Base-by-base conservation (phyloP, 2,797 vertebrate species). In the Protonibea diacanthus region DNA sequence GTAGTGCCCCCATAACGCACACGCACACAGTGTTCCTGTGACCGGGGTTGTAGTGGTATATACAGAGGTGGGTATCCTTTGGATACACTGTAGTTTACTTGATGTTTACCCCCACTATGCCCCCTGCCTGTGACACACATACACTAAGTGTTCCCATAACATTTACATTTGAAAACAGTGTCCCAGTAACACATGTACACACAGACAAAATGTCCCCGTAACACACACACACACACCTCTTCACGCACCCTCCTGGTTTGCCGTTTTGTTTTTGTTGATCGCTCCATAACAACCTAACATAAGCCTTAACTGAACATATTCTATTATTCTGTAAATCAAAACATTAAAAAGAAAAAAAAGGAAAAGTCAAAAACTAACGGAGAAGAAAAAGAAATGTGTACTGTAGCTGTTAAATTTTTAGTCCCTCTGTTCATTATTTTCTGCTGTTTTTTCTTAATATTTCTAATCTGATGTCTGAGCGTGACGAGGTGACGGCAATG, bases 301-400 rank as follows among this genome's bases (percentile, higher is more conserved):
- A 89, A 95, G 93, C 94, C 95, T 95, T 95, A 95, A 95, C 88
- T 92, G 81, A 92, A 92, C 91, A 89, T 90, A 89, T 88, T 94
- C 86, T 86, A 93, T 91, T 90, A 93, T 91, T 94, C 85, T 94
- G 92, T 94, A 92, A 92, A 92, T 86, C 83, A 82, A 93, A 89
- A 80, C 68, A 21, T 78, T 88, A 66, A 81, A 80, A 79, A 71
- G 59, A 64, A 72, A 77, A 84, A 81, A 78, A 78, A 53, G 56
- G 51, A 77, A 73, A 78, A 67, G 66, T 63, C 38, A 12, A 78
- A 80, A 67, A 60, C 77, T 87, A 76, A 84, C 38, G 71, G 79
- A 86, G 81, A 88, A 88, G 86, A 91, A 92, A 85, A 86, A 76
- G 88, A 91, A 70, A 51, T 7, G 81, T 91, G 84, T 90, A 82